Percentiles rank a stretch among this genome's conserved stretches.
Conservation (phyloP, 2,888 invertebrate species). For the Epistrophe grossulariae region DNA sequence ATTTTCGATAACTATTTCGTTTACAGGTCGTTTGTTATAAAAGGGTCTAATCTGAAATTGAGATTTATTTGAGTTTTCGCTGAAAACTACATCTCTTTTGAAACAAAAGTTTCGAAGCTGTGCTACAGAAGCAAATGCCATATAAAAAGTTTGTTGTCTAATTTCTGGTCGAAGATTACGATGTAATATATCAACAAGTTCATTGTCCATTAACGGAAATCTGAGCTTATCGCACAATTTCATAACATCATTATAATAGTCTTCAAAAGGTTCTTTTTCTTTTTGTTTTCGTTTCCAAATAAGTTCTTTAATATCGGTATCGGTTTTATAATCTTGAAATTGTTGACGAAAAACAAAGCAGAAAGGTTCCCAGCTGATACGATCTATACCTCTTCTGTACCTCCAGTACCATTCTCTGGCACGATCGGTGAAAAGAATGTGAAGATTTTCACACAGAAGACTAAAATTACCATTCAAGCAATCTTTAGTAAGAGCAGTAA, state of each 20-base stretch:
- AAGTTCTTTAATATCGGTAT: slow-evolving; percentile 32
- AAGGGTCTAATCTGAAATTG: too few relatives aligned
- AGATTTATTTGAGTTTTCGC: background rate
- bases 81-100: slow-evolving; percentile 35
- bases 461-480: background rate
- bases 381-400: slow-evolving; percentile 16
- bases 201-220: slow-evolving; percentile 28
- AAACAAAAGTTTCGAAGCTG: slow-evolving; percentile 33
- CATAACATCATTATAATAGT: slow-evolving; percentile 4
- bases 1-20: background rate
- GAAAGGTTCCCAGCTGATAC: slow-evolving; percentile 20
- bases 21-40: too few relatives aligned
- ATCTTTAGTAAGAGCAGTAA: too few relatives aligned
- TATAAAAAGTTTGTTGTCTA: slow-evolving; percentile 34
- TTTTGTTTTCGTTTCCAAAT: slow-evolving; percentile 24
- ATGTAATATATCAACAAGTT: slow-evolving; percentile 9
- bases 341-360: slow-evolving; percentile 30
- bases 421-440: slow-evolving; percentile 8
- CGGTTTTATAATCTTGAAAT: slow-evolving; percentile 15
- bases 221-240: slow-evolving; percentile 17
- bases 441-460: slow-evolving; percentile 28
- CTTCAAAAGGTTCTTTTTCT: slow-evolving; percentile 26
- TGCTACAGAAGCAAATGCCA: slow-evolving; percentile 20
- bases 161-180: too few relatives aligned
- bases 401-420: slow-evolving; percentile 38